These are phyloP conservation scores for Philypnodon macrostomus DNA, from an alignment of 2,797 vertebrate species.

Conservation along the genomic window DNA sequence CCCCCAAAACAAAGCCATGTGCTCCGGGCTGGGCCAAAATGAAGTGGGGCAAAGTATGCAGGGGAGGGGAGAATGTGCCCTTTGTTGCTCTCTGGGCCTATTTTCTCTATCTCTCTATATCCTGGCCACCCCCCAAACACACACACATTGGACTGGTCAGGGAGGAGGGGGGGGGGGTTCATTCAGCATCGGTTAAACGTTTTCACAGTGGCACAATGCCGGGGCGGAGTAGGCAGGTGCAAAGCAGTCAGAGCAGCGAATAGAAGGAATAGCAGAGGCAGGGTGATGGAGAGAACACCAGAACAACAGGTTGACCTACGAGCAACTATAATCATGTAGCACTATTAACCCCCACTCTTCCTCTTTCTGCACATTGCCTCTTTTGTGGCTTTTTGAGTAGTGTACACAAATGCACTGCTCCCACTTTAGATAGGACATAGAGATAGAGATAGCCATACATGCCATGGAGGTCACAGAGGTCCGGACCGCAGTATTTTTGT, in stretches of 20 bases:
- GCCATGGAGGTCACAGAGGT: too few relatives aligned
- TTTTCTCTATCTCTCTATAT: conserved; percentile 71
- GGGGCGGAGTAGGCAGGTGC: conserved; percentile 79
- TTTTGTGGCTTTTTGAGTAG: conserved; percentile 67
- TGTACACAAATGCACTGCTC: conserved; percentile 54
- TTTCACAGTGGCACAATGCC: conserved; percentile 90
- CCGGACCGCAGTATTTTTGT: too few relatives aligned
- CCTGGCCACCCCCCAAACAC: conserved; percentile 69
- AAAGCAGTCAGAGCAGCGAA: conserved; percentile 63
- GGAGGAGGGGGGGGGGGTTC: conserved; percentile 54
- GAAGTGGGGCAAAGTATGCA: conserved; percentile 74
- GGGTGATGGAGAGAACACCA: conserved; percentile 37
- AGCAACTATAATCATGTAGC: conserved; percentile 96
- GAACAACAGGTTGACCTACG: conserved; percentile 93
- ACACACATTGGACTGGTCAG: conserved; percentile 52
- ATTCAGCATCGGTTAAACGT: conserved; percentile 95
- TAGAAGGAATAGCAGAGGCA: conserved; percentile 60
- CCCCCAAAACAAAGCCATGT: conserved; percentile 73
- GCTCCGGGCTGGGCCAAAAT: conserved; percentile 64
- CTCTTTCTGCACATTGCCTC: conserved; percentile 45
- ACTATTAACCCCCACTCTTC: conserved; percentile 85
- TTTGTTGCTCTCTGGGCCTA: conserved; percentile 67
- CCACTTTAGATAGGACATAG: conserved; percentile 59
- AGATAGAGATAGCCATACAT: too few relatives aligned
- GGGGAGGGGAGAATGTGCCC: conserved; percentile 74